Conservation (phyloP, 2,888 invertebrate species). For the Argynnis bischoffii region DNA sequence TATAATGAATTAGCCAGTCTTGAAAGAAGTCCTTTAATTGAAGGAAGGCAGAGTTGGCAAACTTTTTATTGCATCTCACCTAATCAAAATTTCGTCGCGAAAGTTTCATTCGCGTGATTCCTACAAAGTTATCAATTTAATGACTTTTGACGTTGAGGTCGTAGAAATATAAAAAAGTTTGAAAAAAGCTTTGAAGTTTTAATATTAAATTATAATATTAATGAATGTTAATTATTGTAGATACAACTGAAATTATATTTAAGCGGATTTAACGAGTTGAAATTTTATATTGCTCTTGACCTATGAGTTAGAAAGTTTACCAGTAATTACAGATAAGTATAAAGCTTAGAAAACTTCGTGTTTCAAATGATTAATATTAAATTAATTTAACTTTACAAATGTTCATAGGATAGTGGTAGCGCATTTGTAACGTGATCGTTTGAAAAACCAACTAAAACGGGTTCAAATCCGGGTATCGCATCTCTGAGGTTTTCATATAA, state of each 20-base stretch:
- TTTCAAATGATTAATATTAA: too few relatives aligned
- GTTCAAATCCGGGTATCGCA: too few relatives aligned
- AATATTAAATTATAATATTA: constrained; percentile 1
- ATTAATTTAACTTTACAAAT: too few relatives aligned
- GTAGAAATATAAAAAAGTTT: constrained; percentile 52
- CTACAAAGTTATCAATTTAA: constrained; percentile 49
- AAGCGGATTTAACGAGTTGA: neutral
- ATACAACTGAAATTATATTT: neutral
- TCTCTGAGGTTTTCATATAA: too few relatives aligned
- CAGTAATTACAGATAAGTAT: too few relatives aligned
- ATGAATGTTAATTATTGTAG: neutral
- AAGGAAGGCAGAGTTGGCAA: constrained; percentile 50
- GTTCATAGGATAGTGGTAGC: too few relatives aligned
- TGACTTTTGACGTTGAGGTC: constrained; percentile 56
- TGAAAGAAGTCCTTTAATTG: constrained; percentile 57
- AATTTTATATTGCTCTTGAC: too few relatives aligned
- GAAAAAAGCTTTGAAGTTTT: constrained; percentile 11
- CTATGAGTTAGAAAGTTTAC: too few relatives aligned
- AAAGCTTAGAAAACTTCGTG: too few relatives aligned
- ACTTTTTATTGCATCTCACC: constrained; percentile 61
- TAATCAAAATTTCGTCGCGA: constrained; percentile 61
- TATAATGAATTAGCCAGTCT: constrained; percentile 48
- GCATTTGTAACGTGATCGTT: too few relatives aligned
- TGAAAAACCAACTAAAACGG: too few relatives aligned
- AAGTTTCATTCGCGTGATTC: constrained; percentile 53